Percentiles rank a stretch among this genome's conserved stretches.
phyloP scores from a whole-genome alignment of 2,113 vertebrate genomes.

The Strigops habroptila region DNA sequence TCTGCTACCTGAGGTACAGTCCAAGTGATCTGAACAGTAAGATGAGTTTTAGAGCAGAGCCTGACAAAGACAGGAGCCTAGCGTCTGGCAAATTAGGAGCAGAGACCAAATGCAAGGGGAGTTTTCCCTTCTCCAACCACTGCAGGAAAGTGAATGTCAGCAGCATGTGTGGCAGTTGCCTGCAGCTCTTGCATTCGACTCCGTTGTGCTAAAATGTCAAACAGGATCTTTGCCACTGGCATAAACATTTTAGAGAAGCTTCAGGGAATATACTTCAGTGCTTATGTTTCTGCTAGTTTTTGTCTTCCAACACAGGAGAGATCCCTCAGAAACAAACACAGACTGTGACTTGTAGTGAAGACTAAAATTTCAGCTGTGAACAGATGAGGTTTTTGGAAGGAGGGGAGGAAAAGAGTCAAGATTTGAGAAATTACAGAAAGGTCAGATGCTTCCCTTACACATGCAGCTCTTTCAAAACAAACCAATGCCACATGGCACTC shows the following conservation, averaged over 20 bases:
- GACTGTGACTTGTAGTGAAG: neutral
- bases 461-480: neutral
- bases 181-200: neutral
- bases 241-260: slow-evolving; percentile 48
- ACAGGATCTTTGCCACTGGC: slow-evolving; percentile 42
- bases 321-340: slow-evolving; percentile 15
- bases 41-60: neutral
- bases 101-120: neutral
- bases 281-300: neutral
- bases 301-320: neutral
- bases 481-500: neutral
- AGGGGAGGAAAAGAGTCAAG: neutral
- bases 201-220: slow-evolving; percentile 45
- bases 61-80: neutral
- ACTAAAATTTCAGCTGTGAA: neutral
- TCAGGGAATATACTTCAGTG: slow-evolving; percentile 27
- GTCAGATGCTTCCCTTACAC: neutral
- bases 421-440: slow-evolving; percentile 1
- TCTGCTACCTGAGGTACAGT: neutral
- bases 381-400: neutral
- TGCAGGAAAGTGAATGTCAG: neutral
- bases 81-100: neutral
- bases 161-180: neutral
- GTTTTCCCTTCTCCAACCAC: neutral
- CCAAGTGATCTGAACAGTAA: neutral